These are phyloP conservation scores for Carapus acus DNA, from an alignment of 2,797 vertebrate species.

Conservation along the genomic window DNA sequence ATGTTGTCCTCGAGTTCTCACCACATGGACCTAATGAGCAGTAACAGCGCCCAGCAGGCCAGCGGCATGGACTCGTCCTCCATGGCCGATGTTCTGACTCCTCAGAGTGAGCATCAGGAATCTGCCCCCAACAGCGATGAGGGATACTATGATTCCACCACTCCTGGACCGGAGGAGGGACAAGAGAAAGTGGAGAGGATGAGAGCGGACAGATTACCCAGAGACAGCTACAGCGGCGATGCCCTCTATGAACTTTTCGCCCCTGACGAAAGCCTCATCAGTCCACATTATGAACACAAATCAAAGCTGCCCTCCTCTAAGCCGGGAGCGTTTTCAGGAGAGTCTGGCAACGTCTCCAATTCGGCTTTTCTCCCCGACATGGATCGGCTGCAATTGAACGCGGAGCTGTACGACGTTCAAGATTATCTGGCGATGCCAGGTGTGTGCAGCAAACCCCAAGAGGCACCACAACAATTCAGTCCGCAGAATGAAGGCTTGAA, in stretches of 20 bases:
- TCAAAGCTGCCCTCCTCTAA: slow-evolving; percentile 67
- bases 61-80: slow-evolving; percentile 61
- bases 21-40: slow-evolving; percentile 58
- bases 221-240: slow-evolving; percentile 96
- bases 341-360: slow-evolving; percentile 60
- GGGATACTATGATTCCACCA: slow-evolving; percentile 91
- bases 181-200: slow-evolving; percentile 74
- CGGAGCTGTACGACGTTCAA: slow-evolving; percentile 77
- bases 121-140: slow-evolving; percentile 95
- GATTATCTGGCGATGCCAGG: slow-evolving; percentile 77
- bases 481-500: slow-evolving; percentile 50
- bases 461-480: slow-evolving; percentile 54
- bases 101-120: slow-evolving; percentile 93
- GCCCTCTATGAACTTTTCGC: slow-evolving; percentile 96
- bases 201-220: slow-evolving; percentile 79
- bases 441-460: slow-evolving; percentile 63
- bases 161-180: slow-evolving; percentile 87
- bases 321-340: slow-evolving; percentile 73
- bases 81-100: slow-evolving; percentile 79
- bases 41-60: slow-evolving; percentile 60
- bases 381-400: slow-evolving; percentile 77
- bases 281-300: slow-evolving; percentile 79
- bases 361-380: slow-evolving; percentile 68
- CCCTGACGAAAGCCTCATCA: slow-evolving; percentile 83
- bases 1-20: slow-evolving; percentile 65